Conservation (phyloP, 2,888 invertebrate species). For the Athrips mouffetella region DNA sequence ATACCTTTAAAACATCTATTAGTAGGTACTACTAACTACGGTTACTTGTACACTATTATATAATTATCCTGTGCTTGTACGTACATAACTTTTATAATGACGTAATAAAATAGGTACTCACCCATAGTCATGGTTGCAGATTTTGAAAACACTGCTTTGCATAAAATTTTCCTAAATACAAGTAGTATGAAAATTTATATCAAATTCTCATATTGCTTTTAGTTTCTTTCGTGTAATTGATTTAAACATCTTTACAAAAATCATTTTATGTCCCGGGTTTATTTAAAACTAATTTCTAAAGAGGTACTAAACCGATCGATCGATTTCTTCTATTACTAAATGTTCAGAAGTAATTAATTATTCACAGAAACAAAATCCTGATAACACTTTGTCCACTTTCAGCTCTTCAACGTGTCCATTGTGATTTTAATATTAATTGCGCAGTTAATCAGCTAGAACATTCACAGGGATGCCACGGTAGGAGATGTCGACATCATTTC, state of each 20-base stretch:
- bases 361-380: not conserved
- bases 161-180: not conserved
- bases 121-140: slow-evolving; percentile 55
- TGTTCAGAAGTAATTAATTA: slow-evolving; percentile 16
- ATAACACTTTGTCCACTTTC: slow-evolving; percentile 26
- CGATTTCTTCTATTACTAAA: slow-evolving; percentile 28
- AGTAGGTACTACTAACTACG: too few relatives aligned
- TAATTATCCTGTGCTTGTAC: too few relatives aligned
- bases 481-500: slow-evolving; percentile 37
- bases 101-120: slow-evolving; percentile 37
- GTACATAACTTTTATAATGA: too few relatives aligned
- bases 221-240: slow-evolving; percentile 15
- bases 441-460: slow-evolving; percentile 26
- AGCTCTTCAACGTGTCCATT: slow-evolving; percentile 21
- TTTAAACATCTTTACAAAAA: slow-evolving; percentile 5
- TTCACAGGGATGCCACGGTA: slow-evolving; percentile 47
- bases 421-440: slow-evolving; percentile 23
- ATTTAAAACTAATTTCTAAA: slow-evolving; percentile 5
- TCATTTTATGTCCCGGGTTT: slow-evolving; percentile 14
- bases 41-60: too few relatives aligned
- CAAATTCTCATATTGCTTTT: slow-evolving; percentile 50
- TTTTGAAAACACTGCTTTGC: slow-evolving; percentile 8
- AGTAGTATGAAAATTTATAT: slow-evolving; percentile 44
- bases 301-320: slow-evolving; percentile 36
- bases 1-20: too few relatives aligned